phyloP scores from a whole-genome alignment of 2,797 vertebrate genomes.

The Sylvilagus floridanus region DNA sequence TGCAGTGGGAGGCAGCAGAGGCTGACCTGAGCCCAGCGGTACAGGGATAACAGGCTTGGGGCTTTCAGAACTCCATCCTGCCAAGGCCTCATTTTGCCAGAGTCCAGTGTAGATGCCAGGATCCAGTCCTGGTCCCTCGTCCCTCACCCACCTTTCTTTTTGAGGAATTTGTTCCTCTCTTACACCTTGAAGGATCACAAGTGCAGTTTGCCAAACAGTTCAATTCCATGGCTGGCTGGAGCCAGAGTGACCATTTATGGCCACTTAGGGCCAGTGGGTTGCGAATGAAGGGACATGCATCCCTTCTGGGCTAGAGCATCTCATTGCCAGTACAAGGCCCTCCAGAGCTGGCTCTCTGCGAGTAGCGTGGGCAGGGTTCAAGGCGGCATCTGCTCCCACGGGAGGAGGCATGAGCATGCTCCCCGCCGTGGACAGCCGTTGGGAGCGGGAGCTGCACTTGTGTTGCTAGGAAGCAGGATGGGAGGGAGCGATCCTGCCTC shows the following conservation, averaged over 20 bases:
- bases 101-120: neutral
- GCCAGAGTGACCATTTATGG: slow-evolving; percentile 35
- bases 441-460: neutral
- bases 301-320: neutral
- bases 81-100: slow-evolving; percentile 4
- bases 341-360: neutral
- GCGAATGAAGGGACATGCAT: neutral
- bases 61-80: neutral
- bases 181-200: neutral
- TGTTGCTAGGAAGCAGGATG: neutral
- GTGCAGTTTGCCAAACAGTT: slow-evolving; percentile 6
- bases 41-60: neutral
- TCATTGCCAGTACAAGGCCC: neutral
- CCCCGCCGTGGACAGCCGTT: neutral
- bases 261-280: neutral
- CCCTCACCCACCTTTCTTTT: neutral
- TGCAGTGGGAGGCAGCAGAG: neutral
- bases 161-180: slow-evolving; percentile 1
- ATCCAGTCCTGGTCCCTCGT: neutral
- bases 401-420: neutral
- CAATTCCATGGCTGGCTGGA: neutral
- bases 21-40: neutral
- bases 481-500: neutral
- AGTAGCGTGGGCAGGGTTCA: neutral
- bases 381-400: neutral